These are phyloP conservation scores for Empis livida DNA, from an alignment of 2,888 invertebrate genomes.

Conservation along the genomic window DNA sequence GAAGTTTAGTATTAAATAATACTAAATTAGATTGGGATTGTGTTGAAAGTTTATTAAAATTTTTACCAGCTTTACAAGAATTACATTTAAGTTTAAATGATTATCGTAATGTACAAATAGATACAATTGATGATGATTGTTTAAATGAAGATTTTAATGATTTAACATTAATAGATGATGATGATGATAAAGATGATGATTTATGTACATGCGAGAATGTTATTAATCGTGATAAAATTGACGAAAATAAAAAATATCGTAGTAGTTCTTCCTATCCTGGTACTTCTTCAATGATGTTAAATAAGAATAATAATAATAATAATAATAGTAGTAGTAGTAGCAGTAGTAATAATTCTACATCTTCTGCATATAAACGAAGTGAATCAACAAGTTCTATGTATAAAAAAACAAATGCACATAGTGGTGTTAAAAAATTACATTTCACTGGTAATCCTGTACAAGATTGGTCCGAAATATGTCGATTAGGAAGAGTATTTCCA, in stretches of 20 bases:
- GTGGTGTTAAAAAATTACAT: constrained; percentile 63
- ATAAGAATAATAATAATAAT: background rate
- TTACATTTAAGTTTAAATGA: constrained; percentile 86
- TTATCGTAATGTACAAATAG: constrained; percentile 62
- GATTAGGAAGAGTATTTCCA: constrained; percentile 76
- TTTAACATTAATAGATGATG: constrained; percentile 11
- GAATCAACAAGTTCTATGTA: constrained; percentile 16
- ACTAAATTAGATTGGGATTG: constrained; percentile 78
- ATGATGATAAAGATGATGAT: constrained; percentile 14
- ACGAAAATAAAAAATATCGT: background rate
- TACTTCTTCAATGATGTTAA: background rate
- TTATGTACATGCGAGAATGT: constrained; percentile 5
- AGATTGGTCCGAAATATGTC: constrained; percentile 70
- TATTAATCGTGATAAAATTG: background rate
- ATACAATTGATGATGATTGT: constrained; percentile 30
- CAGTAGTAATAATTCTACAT: background rate
- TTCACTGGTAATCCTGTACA: constrained; percentile 80
- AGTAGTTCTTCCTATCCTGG: background rate
- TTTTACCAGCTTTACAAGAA: constrained; percentile 72
- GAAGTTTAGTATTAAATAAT: constrained; percentile 74
- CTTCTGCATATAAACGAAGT: constrained; percentile 9
- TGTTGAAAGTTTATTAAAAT: constrained; percentile 60
- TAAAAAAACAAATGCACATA: constrained; percentile 41
- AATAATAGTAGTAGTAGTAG: background rate
- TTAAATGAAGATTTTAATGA: constrained; percentile 13